A percentile compares a stretch with the other conserved stretches of the same genome.
Conservation (phyloP, 2,113 vertebrate species). For the Grallaria varia region DNA sequence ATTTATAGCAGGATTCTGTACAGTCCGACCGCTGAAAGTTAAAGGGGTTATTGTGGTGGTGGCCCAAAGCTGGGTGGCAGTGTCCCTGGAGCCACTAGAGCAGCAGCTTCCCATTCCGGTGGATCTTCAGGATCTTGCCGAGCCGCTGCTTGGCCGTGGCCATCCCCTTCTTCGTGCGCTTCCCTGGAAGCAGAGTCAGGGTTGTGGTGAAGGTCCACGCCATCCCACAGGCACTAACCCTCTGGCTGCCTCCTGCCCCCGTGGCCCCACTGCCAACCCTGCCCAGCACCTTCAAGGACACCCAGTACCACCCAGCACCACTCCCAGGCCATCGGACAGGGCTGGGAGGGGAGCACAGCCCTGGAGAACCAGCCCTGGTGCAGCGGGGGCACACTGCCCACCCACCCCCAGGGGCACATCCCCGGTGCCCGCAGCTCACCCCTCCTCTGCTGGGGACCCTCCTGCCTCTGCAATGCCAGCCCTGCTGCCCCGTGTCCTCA, state of each 20-base stretch:
- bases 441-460: background rate
- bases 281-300: background rate
- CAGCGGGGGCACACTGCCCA: background rate
- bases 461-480: background rate
- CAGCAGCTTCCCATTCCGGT: slow-evolving; percentile 96
- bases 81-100: slow-evolving; percentile 76
- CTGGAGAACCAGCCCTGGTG: background rate
- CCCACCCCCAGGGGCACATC: background rate
- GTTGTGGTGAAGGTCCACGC: background rate
- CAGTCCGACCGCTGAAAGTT: slow-evolving; percentile 91
- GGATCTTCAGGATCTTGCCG: slow-evolving; percentile 99
- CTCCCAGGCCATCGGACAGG: background rate
- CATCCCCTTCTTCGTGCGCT: slow-evolving; percentile 99
- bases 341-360: background rate
- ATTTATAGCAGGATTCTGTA: slow-evolving; percentile 91
- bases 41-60: slow-evolving; percentile 79
- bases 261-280: background rate
- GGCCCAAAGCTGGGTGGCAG: slow-evolving; percentile 79
- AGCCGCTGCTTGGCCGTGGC: slow-evolving; percentile 99
- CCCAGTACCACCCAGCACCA: too few species aligned
- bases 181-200: slow-evolving; percentile 77
- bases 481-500: background rate
- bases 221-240: background rate
- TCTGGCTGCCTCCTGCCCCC: background rate
- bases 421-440: background rate